Base-by-base conservation (phyloP, 92 coral and sea anemone genomes). In the Epizoanthus scotinus region DNA sequence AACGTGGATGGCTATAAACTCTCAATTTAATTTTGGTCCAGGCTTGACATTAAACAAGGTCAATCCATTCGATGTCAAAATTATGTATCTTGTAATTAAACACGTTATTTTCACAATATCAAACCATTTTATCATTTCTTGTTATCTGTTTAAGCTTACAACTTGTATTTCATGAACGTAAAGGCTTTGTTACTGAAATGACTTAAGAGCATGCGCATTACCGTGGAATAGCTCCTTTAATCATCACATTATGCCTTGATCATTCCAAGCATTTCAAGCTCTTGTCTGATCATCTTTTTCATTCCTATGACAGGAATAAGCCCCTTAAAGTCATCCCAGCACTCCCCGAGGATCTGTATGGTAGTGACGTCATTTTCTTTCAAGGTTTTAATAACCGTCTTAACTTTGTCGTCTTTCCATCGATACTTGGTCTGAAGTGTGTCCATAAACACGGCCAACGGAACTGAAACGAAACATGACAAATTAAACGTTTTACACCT, bases 361-460 rank as follows among this genome's bases (percentile, higher is more conserved):
- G 82, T 89, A 20, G 90, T 92, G 42, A 92, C 86, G 73, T 92
- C 97, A 77, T 82, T 82, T 13, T 56, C 50, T 10, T 68, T 60
- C 47, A 91, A 78, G 81, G 85, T 64, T 6, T 24, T 31, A n/a
- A 77, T 70, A 26, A 83, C 86, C 9, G 15, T 18, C n/a, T 18
- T 79, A 50, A 82, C 84, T 19, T 61, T 83, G 63, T 58, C 78
- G 14, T 70, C 78, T 5, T 31, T 26, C 91, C 91, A 88, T 1
- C 65, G 83, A n/a, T 87, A 79, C 34, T 71, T 70, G 24, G 50
- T 53, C 44, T 88, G 91, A 0, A 88, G 88, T 13, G 70, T 69
- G 27, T 81, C 82, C 9, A 88, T 78, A 67, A 88, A 88, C 9
- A 84, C 74, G 0, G 71, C 85, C 53, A 88, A 83, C 10, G 85